Evolutionary conservation across 2,797 vertebrate genomes (phyloP).

Genomic region (Dermochelys coriacea): DNA sequence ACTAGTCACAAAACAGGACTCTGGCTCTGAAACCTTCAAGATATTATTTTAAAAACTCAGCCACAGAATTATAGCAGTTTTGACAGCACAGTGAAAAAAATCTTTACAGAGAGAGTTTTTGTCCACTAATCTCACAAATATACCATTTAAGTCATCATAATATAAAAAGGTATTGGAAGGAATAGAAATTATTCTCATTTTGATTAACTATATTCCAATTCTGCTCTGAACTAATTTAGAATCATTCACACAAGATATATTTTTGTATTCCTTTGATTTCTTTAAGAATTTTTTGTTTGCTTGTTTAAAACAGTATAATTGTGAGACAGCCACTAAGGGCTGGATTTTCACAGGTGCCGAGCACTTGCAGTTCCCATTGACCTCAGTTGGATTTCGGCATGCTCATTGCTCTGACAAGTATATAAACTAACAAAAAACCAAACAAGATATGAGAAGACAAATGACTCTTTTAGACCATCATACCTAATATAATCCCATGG

Average conservation of each 20-base stretch:
- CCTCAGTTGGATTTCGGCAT: neutral
- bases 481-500: slow-evolving; percentile 37
- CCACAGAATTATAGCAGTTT: slow-evolving; percentile 45
- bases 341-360: slow-evolving; percentile 25
- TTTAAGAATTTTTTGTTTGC: neutral
- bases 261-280: neutral
- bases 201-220: neutral
- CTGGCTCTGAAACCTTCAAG: slow-evolving; percentile 29
- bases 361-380: neutral
- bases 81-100: slow-evolving; percentile 43
- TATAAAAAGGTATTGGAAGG: slow-evolving; percentile 20
- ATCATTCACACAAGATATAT: neutral
- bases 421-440: neutral
- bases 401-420: slow-evolving; percentile 24
- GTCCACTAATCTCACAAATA: neutral
- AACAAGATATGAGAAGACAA: neutral
- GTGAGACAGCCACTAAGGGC: neutral
- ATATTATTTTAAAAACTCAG: slow-evolving; percentile 36
- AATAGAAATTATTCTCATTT: neutral
- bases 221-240: neutral
- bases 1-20: slow-evolving; percentile 42
- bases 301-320: neutral
- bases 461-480: slow-evolving; percentile 39
- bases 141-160: slow-evolving; percentile 38
- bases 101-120: slow-evolving; percentile 30